Evolutionary conservation across 2,888 invertebrate species (phyloP).

Genomic region (Lepidonotus clava): DNA sequence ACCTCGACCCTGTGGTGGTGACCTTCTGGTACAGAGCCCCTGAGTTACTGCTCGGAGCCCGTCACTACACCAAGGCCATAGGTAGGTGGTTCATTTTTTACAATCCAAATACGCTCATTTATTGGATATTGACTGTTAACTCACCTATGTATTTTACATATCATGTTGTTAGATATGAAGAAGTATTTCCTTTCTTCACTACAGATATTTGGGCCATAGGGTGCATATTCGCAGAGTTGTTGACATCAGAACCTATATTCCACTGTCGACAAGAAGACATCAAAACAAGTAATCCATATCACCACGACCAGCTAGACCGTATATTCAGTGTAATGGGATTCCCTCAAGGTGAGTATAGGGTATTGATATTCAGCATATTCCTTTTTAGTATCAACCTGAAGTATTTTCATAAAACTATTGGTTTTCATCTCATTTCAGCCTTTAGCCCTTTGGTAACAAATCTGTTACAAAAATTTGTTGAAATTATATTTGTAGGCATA

Average conservation of each 20-base stretch:
- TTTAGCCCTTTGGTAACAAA: too few species aligned
- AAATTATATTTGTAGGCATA: too few species aligned
- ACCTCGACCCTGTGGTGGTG: conserved; percentile 99
- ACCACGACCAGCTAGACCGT: conserved; percentile 98
- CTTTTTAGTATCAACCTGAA: conserved; percentile 89
- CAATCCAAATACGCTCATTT: neutral
- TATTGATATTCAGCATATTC: neutral
- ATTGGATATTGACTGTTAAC: too few species aligned
- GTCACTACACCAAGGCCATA: conserved; percentile 99
- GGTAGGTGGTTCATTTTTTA: conserved; percentile 82
- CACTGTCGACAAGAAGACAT: conserved; percentile 99
- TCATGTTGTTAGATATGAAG: neutral
- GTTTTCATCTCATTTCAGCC: too few species aligned
- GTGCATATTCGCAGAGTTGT: conserved; percentile 98
- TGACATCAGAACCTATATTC: conserved; percentile 99
- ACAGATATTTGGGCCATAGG: conserved; percentile 99
- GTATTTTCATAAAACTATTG: too few species aligned
- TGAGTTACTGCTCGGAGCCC: conserved; percentile 92
- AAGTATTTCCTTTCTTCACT: conserved; percentile 60
- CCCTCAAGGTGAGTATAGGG: conserved; percentile 84
- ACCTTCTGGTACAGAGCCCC: conserved; percentile 99
- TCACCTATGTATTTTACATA: neutral
- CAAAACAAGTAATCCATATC: conserved; percentile 99
- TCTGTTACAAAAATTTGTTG: too few species aligned
- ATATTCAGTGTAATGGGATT: conserved; percentile 99